Base-by-base conservation (phyloP, 2,888 invertebrate genomes). In the Lapara coniferarum region DNA sequence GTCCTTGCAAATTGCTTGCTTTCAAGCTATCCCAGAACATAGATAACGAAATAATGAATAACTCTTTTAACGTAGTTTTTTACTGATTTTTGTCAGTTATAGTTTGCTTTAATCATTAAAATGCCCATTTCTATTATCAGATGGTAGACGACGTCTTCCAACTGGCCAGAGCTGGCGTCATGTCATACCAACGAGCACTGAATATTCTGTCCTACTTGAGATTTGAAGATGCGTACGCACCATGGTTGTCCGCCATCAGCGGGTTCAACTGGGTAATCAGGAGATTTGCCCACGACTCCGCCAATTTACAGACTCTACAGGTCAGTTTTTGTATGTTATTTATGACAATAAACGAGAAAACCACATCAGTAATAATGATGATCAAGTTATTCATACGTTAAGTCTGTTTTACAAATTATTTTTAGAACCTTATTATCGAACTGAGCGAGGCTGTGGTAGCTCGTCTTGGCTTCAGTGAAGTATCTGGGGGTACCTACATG, bases 111-210 rank as follows among this genome's bases (percentile, higher is more conserved):
- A 25, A 25, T 25, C 25, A 25, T 25, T 25, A 25, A 25, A 25
- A 25, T 25, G 25, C 25, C 69, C 5, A 55, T 53, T 7, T 56
- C 49, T 14, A 69, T 71, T 79, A 73, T 19, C 72, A 93, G 93
- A 90, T 93, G 44, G 91, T 97, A 2, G 96, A 97, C 77, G 97
- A 97, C 83, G 87, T 95, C 5, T 91, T 95, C 72, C 90, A 92
- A 67, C 85, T 96, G 10, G 96, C 95, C 0, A 90, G 95, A 81
- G 94, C 95, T 14, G 91, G 89, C 5, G 78, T 91, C 2, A 71
- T 95, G 30, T 73, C 88, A 5, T 96, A 96, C 78, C 83, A 85
- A 1, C 82, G 88, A 44, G 94, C 95, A 0, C 87, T 97, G 12
- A 94, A 95, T 70, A 92, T 96, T 7, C 95, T 90, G 77, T 91